These are phyloP conservation scores for Anas platyrhynchos DNA, from an alignment of 2,113 vertebrate species.

Conservation along the genomic window DNA sequence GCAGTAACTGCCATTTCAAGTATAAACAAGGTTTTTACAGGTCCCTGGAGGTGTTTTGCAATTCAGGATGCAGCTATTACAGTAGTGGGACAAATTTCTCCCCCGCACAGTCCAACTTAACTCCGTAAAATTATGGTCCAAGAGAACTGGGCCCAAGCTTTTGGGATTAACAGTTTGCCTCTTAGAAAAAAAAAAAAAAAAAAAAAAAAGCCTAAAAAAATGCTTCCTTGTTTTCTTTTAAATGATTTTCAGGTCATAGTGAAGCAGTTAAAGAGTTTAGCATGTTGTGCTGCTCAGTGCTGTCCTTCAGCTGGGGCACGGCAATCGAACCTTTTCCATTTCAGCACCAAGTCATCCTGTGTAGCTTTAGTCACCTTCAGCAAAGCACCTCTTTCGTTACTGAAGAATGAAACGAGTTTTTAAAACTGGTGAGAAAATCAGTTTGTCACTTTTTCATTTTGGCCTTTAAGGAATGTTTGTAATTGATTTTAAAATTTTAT, in stretches of 20 bases:
- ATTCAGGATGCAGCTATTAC: constrained; percentile 5
- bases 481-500: neutral
- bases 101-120: neutral
- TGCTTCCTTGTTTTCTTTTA: neutral
- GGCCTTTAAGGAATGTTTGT: neutral
- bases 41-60: constrained; percentile 32
- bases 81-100: neutral
- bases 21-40: constrained; percentile 4
- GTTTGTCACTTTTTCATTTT: neutral
- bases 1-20: constrained; percentile 21
- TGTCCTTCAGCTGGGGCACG: neutral
- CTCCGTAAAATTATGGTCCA: neutral
- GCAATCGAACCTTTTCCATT: neutral
- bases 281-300: neutral
- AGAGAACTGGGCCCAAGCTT: neutral
- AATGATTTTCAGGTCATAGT: neutral
- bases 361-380: neutral
- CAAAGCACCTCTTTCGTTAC: neutral
- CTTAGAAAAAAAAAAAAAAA: neutral
- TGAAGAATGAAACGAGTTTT: neutral
- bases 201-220: neutral
- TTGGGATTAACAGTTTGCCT: neutral
- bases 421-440: neutral
- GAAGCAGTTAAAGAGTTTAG: neutral
- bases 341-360: neutral